Conservation (phyloP, 2,113 vertebrate genomes). For the Xyliphius kryptos region DNA sequence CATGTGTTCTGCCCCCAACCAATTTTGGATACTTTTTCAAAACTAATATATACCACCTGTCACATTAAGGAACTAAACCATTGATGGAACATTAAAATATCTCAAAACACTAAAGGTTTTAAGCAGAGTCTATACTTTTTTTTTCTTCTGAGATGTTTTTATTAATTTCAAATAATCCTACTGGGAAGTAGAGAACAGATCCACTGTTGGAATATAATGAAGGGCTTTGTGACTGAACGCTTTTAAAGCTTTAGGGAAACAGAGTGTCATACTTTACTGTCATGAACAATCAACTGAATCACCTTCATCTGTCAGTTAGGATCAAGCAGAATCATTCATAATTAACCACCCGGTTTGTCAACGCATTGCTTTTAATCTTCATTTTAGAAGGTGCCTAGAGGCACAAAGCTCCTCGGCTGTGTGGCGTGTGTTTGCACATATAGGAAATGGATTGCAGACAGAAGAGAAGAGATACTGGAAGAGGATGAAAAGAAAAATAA, state of each 20-base stretch:
- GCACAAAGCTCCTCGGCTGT: constrained; percentile 38
- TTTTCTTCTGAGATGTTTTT: not conserved
- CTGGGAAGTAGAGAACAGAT: constrained; percentile 23
- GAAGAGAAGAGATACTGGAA: not conserved
- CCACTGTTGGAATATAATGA: constrained; percentile 30
- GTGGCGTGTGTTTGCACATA: constrained; percentile 7
- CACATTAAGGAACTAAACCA: not conserved
- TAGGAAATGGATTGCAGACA: constrained; percentile 12
- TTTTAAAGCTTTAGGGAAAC: constrained; percentile 33
- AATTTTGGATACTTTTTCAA: no score
- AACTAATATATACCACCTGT: not conserved
- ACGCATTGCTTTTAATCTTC: constrained; percentile 51
- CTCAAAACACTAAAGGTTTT: not conserved
- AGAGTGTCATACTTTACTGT: constrained; percentile 25
- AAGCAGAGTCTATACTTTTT: not conserved
- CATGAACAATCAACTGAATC: constrained; percentile 33
- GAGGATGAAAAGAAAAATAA: constrained; percentile 17
- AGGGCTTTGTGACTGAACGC: constrained; percentile 27
- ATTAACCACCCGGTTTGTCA: constrained; percentile 41
- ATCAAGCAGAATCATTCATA: constrained; percentile 42
- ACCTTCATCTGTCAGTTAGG: constrained; percentile 51
- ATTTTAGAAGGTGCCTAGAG: constrained; percentile 43
- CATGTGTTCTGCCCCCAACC: no score
- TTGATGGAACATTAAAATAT: not conserved
- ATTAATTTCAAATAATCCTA: constrained; percentile 18